A percentile compares a stretch with the other conserved stretches of the same genome.
Conservation (phyloP, 2,113 vertebrate species). For the Hippocampus barbouri region DNA sequence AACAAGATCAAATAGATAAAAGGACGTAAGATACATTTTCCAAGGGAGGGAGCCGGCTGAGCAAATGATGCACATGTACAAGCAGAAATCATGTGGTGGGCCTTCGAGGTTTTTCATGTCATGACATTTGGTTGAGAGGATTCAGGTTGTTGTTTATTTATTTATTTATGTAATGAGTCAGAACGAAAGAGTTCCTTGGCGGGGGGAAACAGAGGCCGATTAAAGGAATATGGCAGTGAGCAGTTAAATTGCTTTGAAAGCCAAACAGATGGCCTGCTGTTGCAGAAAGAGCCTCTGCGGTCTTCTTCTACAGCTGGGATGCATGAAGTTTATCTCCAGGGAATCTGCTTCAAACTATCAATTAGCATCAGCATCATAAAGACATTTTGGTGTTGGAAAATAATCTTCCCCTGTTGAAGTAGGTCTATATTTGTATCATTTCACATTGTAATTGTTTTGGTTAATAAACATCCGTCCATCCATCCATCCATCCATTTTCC, state of each 20-base stretch:
- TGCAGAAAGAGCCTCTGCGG: constrained; percentile 44
- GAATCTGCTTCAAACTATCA: constrained; percentile 38
- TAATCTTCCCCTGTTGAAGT: constrained; percentile 28
- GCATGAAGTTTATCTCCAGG: constrained; percentile 33
- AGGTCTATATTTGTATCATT: neutral
- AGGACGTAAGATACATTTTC: constrained; percentile 29
- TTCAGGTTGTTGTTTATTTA: constrained; percentile 21
- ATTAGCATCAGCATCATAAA: constrained; percentile 38
- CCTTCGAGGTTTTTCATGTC: constrained; percentile 18
- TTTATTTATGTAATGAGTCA: constrained; percentile 53
- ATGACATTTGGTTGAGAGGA: constrained; percentile 7
- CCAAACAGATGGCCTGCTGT: constrained; percentile 64
- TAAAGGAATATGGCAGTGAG: constrained; percentile 48
- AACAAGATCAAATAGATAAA: constrained; percentile 44
- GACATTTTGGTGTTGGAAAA: constrained; percentile 31
- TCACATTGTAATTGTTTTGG: neutral
- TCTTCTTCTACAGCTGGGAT: constrained; percentile 53
- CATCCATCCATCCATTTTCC: too few species aligned
- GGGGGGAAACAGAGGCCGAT: constrained; percentile 36
- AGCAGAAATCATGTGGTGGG: constrained; percentile 27
- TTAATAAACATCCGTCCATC: neutral
- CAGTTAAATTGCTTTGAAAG: constrained; percentile 52
- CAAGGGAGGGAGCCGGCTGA: constrained; percentile 13
- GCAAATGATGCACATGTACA: neutral
- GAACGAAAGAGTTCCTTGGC: constrained; percentile 45